Conservation (phyloP, 2,888 invertebrate species). For the Cyclophora albipunctata region DNA sequence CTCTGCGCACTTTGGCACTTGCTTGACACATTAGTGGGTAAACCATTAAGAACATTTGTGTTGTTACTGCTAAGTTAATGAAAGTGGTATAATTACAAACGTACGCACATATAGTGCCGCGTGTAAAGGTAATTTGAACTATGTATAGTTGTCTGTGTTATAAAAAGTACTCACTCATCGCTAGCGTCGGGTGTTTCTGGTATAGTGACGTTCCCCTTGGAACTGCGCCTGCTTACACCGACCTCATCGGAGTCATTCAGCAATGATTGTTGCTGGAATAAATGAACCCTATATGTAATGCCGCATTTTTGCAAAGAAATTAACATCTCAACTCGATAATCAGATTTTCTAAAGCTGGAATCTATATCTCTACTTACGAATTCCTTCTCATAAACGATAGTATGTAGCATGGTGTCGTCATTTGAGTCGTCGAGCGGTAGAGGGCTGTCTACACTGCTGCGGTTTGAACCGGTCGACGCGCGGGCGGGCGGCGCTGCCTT, state of each 20-base stretch:
- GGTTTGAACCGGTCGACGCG: constrained; percentile 8
- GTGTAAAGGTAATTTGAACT: too few species aligned
- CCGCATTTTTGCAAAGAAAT: background rate
- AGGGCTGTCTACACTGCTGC: constrained; percentile 38
- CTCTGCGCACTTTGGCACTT: too few species aligned
- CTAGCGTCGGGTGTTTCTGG: constrained; percentile 65
- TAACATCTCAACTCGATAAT: background rate
- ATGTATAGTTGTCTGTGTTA: too few species aligned
- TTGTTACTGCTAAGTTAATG: too few species aligned
- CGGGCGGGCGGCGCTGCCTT: background rate
- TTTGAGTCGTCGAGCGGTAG: constrained; percentile 38
- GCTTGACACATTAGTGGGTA: too few species aligned
- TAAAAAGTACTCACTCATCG: constrained; percentile 63
- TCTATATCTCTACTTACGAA: constrained; percentile 33
- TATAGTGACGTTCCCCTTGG: constrained; percentile 54
- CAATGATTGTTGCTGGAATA: constrained; percentile 50
- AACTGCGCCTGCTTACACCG: constrained; percentile 27
- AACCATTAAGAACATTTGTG: too few species aligned
- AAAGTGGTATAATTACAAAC: too few species aligned
- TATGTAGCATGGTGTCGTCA: constrained; percentile 50
- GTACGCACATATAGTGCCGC: too few species aligned
- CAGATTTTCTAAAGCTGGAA: background rate
- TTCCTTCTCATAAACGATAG: constrained; percentile 62
- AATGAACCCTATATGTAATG: background rate
- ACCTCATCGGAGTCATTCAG: constrained; percentile 52